These are phyloP conservation scores for Myocastor coypus DNA, from an alignment of 2,113 vertebrate genomes.

Conservation along the genomic window DNA sequence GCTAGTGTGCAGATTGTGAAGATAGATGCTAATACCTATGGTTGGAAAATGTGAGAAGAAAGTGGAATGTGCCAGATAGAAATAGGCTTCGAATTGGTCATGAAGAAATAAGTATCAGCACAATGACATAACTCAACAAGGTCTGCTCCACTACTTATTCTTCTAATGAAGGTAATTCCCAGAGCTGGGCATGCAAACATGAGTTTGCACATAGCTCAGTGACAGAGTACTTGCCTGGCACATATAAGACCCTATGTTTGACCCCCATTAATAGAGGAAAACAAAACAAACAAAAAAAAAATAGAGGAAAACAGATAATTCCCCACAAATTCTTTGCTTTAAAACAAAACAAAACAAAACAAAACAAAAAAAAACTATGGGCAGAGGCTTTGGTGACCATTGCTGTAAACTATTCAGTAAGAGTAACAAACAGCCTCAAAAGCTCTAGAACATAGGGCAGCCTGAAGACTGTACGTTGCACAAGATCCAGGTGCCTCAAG, in stretches of 20 bases:
- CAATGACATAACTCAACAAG: neutral
- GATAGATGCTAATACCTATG: neutral
- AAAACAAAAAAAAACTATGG: neutral
- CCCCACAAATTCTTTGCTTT: neutral
- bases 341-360: no score
- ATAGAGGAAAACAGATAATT: neutral
- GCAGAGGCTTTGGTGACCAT: neutral
- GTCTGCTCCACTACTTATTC: neutral
- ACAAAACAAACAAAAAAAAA: no score
- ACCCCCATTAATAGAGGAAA: neutral
- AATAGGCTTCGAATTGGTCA: neutral
- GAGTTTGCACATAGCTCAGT: neutral
- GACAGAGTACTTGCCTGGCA: neutral
- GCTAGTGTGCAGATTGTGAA: neutral
- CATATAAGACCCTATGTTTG: neutral
- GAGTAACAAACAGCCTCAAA: neutral
- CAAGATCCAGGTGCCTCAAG: neutral
- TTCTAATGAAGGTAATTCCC: neutral
- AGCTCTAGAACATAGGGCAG: neutral
- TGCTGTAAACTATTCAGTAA: neutral
- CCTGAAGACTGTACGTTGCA: neutral
- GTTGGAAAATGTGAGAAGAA: neutral
- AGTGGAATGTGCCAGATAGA: neutral
- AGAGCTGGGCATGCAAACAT: neutral
- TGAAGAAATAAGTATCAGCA: neutral